Percentiles rank a stretch among this genome's conserved stretches.
phyloP scores from a whole-genome alignment of 2,113 vertebrate genomes.

The Chloebia gouldiae region DNA sequence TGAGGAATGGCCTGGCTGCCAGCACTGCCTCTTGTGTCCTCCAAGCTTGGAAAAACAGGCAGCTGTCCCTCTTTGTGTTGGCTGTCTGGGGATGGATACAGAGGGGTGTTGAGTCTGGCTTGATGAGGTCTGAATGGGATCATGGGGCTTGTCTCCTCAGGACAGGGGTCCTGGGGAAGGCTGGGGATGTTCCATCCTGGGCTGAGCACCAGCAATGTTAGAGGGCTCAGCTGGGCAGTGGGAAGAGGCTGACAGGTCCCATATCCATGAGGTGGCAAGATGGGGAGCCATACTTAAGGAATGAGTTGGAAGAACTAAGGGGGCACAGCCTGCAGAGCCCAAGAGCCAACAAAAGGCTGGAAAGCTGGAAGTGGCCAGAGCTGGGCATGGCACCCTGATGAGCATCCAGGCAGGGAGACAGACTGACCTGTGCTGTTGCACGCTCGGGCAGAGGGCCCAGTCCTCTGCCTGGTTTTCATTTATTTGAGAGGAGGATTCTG shows the following conservation, averaged over 20 bases:
- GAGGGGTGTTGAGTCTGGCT: neutral
- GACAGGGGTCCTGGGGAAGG: neutral
- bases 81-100: neutral
- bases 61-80: neutral
- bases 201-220: neutral
- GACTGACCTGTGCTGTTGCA: neutral
- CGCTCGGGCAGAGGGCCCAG: rapidly evolving
- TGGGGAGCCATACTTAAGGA: rapidly evolving
- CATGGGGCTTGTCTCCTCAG: neutral
- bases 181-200: neutral
- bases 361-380: neutral
- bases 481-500: neutral
- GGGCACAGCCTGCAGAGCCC: neutral
- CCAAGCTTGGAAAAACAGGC: neutral
- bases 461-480: neutral
- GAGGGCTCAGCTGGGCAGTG: neutral
- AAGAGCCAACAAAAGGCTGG: neutral
- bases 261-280: neutral
- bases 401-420: neutral
- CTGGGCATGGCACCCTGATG: neutral
- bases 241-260: neutral
- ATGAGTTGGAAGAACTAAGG: neutral
- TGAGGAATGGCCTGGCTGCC: neutral
- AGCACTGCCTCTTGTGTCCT: neutral
- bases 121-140: rapidly evolving